Evolutionary conservation across 1,140 invertebrate genomes (phyloP).

Genomic region (Leptoteleia sp.): DNA sequence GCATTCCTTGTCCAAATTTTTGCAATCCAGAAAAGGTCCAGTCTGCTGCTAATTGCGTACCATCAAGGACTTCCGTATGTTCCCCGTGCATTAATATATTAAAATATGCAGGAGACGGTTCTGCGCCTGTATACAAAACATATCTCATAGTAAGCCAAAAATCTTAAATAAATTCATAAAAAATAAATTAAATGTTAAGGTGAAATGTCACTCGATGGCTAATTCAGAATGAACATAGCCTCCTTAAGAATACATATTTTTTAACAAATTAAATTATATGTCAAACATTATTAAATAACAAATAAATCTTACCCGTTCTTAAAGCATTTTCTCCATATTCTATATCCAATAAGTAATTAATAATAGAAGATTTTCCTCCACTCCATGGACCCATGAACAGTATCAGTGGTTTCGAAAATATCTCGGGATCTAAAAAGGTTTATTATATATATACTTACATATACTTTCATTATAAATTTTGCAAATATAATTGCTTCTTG

Average conservation of each 20-base stretch:
- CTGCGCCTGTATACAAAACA: constrained; percentile 87
- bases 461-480: no score
- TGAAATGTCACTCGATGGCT: no score
- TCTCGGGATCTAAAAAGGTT: constrained; percentile 93
- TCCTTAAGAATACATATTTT: no score
- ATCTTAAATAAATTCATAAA: constrained; percentile 10
- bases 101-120: constrained; percentile 96
- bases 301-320: constrained; percentile 87
- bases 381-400: constrained; percentile 98
- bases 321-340: constrained; percentile 91
- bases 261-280: no score
- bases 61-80: constrained; percentile 91
- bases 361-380: constrained; percentile 95
- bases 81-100: constrained; percentile 95
- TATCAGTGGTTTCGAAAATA: constrained; percentile 95
- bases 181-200: no score
- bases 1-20: constrained; percentile 96
- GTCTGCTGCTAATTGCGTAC: constrained; percentile 95
- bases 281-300: no score
- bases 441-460: no score
- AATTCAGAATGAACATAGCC: no score
- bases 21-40: constrained; percentile 96
- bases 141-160: constrained; percentile 4
- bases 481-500: no score
- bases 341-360: constrained; percentile 92